These are phyloP conservation scores for Dasyurus viverrinus DNA, from an alignment of 2,113 vertebrate genomes.

Conservation along the genomic window DNA sequence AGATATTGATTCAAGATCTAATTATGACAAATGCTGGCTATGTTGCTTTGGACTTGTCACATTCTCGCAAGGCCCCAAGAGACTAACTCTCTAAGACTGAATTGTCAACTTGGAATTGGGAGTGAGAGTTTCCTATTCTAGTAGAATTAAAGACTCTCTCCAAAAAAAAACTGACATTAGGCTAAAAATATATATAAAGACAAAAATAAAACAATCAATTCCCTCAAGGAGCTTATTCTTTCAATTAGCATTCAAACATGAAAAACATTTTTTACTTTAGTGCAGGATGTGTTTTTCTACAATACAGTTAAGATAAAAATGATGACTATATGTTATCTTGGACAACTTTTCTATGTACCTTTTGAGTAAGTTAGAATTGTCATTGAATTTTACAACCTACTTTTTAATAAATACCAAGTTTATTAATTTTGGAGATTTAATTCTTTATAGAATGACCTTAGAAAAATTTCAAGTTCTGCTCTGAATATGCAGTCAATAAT, in stretches of 20 bases:
- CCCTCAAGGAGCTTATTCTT: neutral
- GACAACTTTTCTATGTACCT: neutral
- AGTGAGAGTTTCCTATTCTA: neutral
- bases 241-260: neutral
- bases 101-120: neutral
- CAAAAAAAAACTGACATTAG: neutral
- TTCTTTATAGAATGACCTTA: conserved; percentile 20
- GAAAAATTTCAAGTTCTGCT: conserved; percentile 4
- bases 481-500: neutral
- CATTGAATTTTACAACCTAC: conserved; percentile 15
- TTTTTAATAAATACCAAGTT: conserved; percentile 15
- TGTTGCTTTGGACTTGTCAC: neutral
- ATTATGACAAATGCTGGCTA: neutral
- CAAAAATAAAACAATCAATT: neutral
- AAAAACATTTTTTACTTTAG: neutral
- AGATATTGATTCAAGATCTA: neutral
- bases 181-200: neutral
- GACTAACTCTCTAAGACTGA: neutral
- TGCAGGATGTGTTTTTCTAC: neutral
- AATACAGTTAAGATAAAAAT: neutral
- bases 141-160: neutral
- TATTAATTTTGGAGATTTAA: conserved; percentile 43
- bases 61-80: neutral
- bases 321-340: neutral
- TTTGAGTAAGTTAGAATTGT: conserved; percentile 24